A percentile compares a stretch with the other conserved stretches of the same genome.
These are phyloP conservation scores for Bedellia somnulentella DNA, from an alignment of 2,888 invertebrate species.

Conservation along the genomic window DNA sequence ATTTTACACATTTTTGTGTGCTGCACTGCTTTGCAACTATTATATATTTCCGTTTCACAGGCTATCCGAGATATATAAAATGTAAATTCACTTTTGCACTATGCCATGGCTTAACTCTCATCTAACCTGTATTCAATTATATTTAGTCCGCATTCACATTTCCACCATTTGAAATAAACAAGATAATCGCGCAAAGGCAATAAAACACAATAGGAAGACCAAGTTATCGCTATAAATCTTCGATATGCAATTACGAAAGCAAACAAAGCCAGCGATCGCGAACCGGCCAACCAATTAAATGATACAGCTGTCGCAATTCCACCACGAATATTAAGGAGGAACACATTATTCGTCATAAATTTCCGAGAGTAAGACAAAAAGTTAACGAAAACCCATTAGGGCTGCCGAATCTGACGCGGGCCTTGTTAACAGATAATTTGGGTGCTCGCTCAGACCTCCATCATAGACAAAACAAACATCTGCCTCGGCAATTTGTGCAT, in stretches of 20 bases:
- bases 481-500: slow-evolving; percentile 57
- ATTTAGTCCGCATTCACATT: too few relatives aligned
- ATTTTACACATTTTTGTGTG: too few relatives aligned
- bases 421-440: slow-evolving; percentile 59
- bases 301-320: slow-evolving; percentile 41
- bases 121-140: too few relatives aligned
- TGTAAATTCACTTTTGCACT: too few relatives aligned
- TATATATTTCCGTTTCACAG: too few relatives aligned
- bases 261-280: slow-evolving; percentile 6
- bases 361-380: slow-evolving; percentile 42
- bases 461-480: slow-evolving; percentile 62
- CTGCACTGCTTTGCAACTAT: too few relatives aligned
- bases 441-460: slow-evolving; percentile 48
- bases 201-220: too few relatives aligned
- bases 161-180: too few relatives aligned
- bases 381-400: slow-evolving; percentile 59
- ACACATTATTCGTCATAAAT: slow-evolving; percentile 51
- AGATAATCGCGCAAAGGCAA: too few relatives aligned
- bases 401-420: slow-evolving; percentile 61
- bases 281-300: slow-evolving; percentile 30
- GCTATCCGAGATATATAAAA: too few relatives aligned
- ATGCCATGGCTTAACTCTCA: too few relatives aligned
- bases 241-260: neutral
- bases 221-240: too few relatives aligned
- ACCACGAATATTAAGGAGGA: slow-evolving; percentile 38